A percentile compares a stretch with the other conserved stretches of the same genome.
phyloP scores from a whole-genome alignment of 2,888 invertebrate species.

The Stenoptilia bipunctidactyla region DNA sequence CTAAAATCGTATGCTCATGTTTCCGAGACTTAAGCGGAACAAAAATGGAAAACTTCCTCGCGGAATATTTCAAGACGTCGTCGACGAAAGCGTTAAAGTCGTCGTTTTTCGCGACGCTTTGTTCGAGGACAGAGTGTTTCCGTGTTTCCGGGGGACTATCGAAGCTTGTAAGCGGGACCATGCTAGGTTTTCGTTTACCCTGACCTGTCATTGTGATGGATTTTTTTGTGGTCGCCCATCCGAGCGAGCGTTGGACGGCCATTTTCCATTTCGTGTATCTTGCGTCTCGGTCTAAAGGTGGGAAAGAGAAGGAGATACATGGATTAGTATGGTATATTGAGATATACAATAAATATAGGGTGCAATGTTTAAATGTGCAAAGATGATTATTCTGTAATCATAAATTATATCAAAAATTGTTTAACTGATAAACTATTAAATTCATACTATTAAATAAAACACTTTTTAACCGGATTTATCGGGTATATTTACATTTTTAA shows the following conservation, averaged over 20 bases:
- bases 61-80: slow-evolving; percentile 44
- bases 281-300: slow-evolving; percentile 78
- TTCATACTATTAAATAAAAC: too few relatives aligned
- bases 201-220: slow-evolving; percentile 84
- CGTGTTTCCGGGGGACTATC: slow-evolving; percentile 20
- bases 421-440: too few relatives aligned
- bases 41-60: slow-evolving; percentile 46
- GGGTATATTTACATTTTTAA: too few relatives aligned
- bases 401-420: too few relatives aligned
- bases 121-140: slow-evolving; percentile 20
- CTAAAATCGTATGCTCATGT: slow-evolving; percentile 45
- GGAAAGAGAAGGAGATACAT: not conserved
- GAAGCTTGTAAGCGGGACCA: slow-evolving; percentile 24
- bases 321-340: too few relatives aligned
- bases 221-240: slow-evolving; percentile 86
- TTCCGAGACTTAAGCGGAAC: slow-evolving; percentile 28
- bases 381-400: too few relatives aligned
- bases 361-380: too few relatives aligned
- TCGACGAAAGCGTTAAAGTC: slow-evolving; percentile 25
- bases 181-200: slow-evolving; percentile 46
- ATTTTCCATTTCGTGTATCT: slow-evolving; percentile 95
- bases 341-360: too few relatives aligned
- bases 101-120: slow-evolving; percentile 22
- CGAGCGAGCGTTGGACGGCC: slow-evolving; percentile 91
- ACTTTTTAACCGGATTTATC: too few relatives aligned